A percentile compares a stretch with the other conserved stretches of the same genome.
These are phyloP conservation scores for Cettia cetti DNA, from an alignment of 2,113 vertebrate species.

Conservation along the genomic window DNA sequence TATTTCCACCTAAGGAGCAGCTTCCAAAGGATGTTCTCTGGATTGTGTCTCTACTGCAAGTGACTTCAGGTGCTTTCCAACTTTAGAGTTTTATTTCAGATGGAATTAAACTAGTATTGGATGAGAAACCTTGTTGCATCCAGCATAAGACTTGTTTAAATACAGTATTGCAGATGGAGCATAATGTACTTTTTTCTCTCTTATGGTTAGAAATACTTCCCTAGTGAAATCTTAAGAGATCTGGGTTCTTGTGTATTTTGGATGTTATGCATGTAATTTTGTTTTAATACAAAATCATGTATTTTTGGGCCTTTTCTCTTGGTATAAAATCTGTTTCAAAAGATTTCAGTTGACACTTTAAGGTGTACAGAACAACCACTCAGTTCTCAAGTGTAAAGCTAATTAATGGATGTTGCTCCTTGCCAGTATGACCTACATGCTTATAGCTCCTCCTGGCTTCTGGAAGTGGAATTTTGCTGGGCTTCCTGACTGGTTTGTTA, in stretches of 20 bases:
- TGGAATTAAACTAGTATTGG: not conserved
- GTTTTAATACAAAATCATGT: not conserved
- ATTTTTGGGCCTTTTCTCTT: not conserved
- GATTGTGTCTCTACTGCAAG: not conserved
- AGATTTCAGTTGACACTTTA: not conserved
- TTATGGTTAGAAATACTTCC: not conserved
- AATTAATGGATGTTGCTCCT: not conserved
- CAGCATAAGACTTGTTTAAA: not conserved
- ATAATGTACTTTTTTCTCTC: not conserved
- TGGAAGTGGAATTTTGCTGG: not conserved
- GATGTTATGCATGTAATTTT: not conserved
- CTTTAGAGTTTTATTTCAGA: rapidly evolving
- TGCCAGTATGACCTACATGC: not conserved
- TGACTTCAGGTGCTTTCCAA: not conserved
- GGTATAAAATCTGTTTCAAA: not conserved
- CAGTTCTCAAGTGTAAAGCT: not conserved
- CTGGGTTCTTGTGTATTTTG: not conserved
- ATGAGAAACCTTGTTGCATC: not conserved
- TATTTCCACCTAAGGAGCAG: not conserved
- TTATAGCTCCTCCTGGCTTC: constrained; percentile 60
- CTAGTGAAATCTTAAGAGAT: not conserved
- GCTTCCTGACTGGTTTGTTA: not conserved
- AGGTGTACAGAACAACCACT: not conserved
- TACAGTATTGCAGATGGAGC: not conserved
- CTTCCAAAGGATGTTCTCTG: not conserved